Conservation (phyloP, 2,797 vertebrate species). For the Rachycentron canadum region DNA sequence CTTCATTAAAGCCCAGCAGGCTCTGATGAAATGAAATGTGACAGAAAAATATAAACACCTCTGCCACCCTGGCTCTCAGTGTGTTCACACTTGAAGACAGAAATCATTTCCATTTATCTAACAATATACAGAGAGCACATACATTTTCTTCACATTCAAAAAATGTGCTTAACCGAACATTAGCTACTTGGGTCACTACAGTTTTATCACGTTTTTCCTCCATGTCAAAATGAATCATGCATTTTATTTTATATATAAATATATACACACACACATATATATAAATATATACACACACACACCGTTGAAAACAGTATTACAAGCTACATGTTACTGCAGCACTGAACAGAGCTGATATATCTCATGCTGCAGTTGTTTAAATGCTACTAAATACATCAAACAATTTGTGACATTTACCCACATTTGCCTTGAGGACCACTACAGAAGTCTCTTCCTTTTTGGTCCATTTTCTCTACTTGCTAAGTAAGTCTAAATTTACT, state of each 20-base stretch:
- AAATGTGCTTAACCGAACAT: background rate
- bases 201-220: background rate
- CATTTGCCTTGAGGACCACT: slow-evolving; percentile 21
- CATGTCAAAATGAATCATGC: background rate
- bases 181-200: background rate
- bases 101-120: background rate
- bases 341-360: slow-evolving; percentile 7
- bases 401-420: slow-evolving; percentile 42
- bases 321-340: background rate
- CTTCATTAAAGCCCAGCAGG: slow-evolving; percentile 16
- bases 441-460: background rate
- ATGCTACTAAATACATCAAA: slow-evolving; percentile 10
- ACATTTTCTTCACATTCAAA: background rate
- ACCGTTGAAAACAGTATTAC: background rate
- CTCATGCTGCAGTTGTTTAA: background rate
- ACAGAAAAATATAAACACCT: background rate
- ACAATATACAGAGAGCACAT: background rate
- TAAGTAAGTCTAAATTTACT: slow-evolving; percentile 3
- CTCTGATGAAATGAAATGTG: slow-evolving; percentile 6
- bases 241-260: background rate
- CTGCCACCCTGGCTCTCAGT: background rate
- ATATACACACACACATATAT: no score
- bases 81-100: background rate
- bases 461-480: slow-evolving; percentile 32
- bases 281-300: no score